Percentiles rank a stretch among this genome's conserved stretches.
These are phyloP conservation scores for Drosophila kokeensis DNA, from an alignment of 2,888 invertebrate genomes.

Conservation along the genomic window DNA sequence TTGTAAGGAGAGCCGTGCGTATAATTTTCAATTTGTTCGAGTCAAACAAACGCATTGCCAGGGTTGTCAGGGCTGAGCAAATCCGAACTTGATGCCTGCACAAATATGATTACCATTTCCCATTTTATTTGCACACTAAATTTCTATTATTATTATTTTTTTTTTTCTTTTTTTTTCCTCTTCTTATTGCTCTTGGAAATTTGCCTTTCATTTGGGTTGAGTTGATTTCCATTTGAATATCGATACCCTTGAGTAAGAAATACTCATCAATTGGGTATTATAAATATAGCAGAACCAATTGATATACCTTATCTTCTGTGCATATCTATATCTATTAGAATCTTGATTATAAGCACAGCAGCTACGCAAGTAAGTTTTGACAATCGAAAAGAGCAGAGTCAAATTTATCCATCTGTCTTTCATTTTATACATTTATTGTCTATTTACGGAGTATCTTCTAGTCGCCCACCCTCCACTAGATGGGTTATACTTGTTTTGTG, in stretches of 20 bases:
- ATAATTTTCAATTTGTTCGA: slow-evolving; percentile 81
- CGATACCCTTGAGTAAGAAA: slow-evolving; percentile 16
- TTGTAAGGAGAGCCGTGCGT: slow-evolving; percentile 57
- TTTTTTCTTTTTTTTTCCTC: background rate
- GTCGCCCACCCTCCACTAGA: background rate
- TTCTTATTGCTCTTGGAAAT: slow-evolving; percentile 43
- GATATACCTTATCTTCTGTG: background rate
- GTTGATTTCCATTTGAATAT: slow-evolving; percentile 34
- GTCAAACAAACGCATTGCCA: slow-evolving; percentile 68
- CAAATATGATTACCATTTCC: slow-evolving; percentile 76
- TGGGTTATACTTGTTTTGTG: slow-evolving; percentile 13
- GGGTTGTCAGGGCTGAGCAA: slow-evolving; percentile 33
- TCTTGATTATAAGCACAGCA: background rate
- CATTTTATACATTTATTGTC: no score
- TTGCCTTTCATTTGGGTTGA: slow-evolving; percentile 54
- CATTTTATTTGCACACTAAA: slow-evolving; percentile 59
- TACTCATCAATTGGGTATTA: background rate
- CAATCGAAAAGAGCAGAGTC: no score
- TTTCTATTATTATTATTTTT: slow-evolving; percentile 37
- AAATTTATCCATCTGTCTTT: background rate
- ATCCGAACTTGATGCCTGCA: slow-evolving; percentile 51
- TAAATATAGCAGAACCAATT: background rate
- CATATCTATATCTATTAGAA: background rate
- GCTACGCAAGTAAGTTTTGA: background rate
- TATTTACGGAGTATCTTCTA: slow-evolving; percentile 4